Conservation (phyloP, 2,113 vertebrate genomes). For the Polypterus bichir region DNA sequence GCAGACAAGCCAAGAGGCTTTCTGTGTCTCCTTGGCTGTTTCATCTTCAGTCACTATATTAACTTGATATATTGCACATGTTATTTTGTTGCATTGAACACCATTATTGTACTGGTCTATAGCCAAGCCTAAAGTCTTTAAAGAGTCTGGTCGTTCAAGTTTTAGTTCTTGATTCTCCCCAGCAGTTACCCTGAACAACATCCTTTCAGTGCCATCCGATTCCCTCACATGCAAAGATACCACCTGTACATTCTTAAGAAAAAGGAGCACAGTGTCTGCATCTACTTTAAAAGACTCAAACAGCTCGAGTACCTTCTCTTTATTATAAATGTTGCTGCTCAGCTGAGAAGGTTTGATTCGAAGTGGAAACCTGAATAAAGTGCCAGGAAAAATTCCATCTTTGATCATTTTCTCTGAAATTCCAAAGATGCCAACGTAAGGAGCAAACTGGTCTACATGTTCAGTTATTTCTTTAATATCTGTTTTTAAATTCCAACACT, state of each 20-base stretch:
- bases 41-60: constrained; percentile 74
- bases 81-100: constrained; percentile 60
- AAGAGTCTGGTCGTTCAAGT: constrained; percentile 65
- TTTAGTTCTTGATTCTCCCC: constrained; percentile 61
- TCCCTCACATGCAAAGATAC: constrained; percentile 80
- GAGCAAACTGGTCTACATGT: constrained; percentile 81
- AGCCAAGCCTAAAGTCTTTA: constrained; percentile 69
- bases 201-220: constrained; percentile 68
- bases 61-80: constrained; percentile 79
- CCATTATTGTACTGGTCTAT: constrained; percentile 74
- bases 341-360: constrained; percentile 80
- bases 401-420: constrained; percentile 75
- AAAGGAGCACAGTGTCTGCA: constrained; percentile 86
- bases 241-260: constrained; percentile 83
- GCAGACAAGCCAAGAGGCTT: constrained; percentile 81
- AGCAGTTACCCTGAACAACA: constrained; percentile 79
- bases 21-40: constrained; percentile 64
- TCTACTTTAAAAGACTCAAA: constrained; percentile 93
- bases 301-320: constrained; percentile 85
- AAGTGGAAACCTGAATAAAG: constrained; percentile 90
- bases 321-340: constrained; percentile 84
- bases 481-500: constrained; percentile 89
- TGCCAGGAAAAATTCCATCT: constrained; percentile 77
- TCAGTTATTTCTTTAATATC: constrained; percentile 83
- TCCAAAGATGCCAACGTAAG: constrained; percentile 78